phyloP scores from a whole-genome alignment of 2,888 invertebrate genomes.

The Epinotia demarniana region DNA sequence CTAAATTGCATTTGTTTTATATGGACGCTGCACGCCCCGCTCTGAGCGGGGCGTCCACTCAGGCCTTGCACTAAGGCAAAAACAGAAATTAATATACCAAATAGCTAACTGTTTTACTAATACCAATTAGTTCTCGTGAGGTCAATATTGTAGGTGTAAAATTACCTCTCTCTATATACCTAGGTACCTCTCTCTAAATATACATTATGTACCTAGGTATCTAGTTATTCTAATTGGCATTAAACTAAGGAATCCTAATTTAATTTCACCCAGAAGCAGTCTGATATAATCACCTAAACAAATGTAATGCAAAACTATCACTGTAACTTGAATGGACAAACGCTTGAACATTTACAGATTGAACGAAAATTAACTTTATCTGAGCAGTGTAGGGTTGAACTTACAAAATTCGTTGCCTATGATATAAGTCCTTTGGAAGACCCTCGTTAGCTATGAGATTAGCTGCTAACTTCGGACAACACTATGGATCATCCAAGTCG shows the following conservation, averaged over 20 bases:
- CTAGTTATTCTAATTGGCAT: neutral
- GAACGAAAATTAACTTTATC: neutral
- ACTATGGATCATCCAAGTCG: neutral
- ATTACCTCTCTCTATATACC: no score
- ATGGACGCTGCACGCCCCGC: no score
- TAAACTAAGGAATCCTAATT: neutral
- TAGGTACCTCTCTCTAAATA: no score
- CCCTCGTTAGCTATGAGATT: neutral
- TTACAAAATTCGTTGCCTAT: neutral
- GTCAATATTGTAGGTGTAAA: no score
- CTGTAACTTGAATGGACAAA: no score
- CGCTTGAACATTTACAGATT: neutral
- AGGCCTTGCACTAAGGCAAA: no score
- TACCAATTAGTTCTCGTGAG: no score
- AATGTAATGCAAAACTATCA: neutral
- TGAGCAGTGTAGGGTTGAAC: neutral
- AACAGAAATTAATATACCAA: no score
- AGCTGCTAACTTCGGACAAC: neutral
- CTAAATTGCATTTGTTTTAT: no score
- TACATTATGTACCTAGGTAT: no score
- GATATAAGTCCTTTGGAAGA: neutral
- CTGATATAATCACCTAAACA: neutral
- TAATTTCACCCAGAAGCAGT: neutral
- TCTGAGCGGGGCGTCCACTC: no score
- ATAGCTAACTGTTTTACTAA: no score